These are phyloP conservation scores for Pandion haliaetus DNA, from an alignment of 2,113 vertebrate genomes.

Conservation along the genomic window DNA sequence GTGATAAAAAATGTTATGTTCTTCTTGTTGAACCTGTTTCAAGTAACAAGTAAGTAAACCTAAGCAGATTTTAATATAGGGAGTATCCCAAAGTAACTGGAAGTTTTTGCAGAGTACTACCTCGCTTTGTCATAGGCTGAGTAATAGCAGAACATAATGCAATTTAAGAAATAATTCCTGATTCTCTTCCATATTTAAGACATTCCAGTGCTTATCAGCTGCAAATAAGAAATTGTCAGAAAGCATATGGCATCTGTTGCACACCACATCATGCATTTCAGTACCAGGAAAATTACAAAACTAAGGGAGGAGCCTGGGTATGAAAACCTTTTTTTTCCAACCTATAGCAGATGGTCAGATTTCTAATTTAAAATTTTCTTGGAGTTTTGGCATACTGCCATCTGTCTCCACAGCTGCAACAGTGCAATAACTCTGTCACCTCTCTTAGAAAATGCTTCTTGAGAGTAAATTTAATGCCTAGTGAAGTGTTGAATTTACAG, in stretches of 20 bases:
- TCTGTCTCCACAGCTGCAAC: constrained; percentile 51
- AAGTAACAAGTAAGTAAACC: neutral
- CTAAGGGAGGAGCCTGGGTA: neutral
- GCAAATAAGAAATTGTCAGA: neutral
- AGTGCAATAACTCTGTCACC: constrained; percentile 54
- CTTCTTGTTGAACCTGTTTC: neutral
- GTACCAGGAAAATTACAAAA: neutral
- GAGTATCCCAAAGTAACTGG: neutral
- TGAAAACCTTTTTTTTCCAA: neutral
- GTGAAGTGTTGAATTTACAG: constrained; percentile 36
- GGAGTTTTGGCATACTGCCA: constrained; percentile 34
- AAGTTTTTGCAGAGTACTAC: neutral
- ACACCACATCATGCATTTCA: neutral
- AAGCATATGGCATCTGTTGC: constrained; percentile 1
- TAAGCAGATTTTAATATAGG: neutral
- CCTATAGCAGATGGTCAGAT: constrained; percentile 48
- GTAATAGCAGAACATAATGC: neutral
- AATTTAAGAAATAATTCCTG: neutral
- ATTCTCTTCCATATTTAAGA: neutral
- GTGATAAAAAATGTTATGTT: neutral
- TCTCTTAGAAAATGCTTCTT: constrained; percentile 49
- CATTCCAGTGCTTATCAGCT: neutral
- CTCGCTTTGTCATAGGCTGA: neutral
- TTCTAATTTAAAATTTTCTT: constrained; percentile 51
- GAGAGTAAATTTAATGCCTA: constrained; percentile 58